Evolutionary conservation across 2,888 invertebrate genomes (phyloP), one percentile per base, ranked within the genome.

Genomic region (Ophion obscuratus): DNA sequence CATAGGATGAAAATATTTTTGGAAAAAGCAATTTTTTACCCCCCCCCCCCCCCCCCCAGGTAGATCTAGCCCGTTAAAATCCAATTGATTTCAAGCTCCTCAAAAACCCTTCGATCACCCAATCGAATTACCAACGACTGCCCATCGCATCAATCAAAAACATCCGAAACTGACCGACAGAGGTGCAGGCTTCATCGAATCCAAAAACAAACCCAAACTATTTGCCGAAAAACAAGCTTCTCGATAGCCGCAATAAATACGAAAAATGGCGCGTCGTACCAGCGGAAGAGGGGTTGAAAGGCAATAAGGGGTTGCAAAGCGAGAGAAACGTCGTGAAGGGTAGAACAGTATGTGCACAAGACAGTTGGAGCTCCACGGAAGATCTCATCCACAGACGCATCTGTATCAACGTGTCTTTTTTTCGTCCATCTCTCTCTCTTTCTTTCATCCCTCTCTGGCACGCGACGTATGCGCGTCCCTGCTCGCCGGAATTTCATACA

Each of bases 401-500:
- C 81, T 73, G 66, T 79, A 70, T 79, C 76, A 62, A 73, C 73
- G 27, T 80, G 53, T 40, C 7, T 66, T 73, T 73, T 78, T 57
- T 71, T 64, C 53, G 4, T 75, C 53, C 70, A 36, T 79, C 24
- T n/a, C 47, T 53, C 17, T 47, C 71, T 77, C 79, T 27, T 67
- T 57, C 31, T 59, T 47, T 20, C 44, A 31, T 81, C 73, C 31
- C 61, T 73, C 70, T 71, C 31, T 24, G 14, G 64, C 44, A n/a
- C 59, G 53, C 62, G 24, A 36, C 40, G 67, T 68, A 61, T 61
- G 11, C n/a, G 59, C 68, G 57, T 73, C 53, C 76, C 67, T 57
- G 79, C 82, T 53, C 57, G 66, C 71, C 71, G 80, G 71, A 66
- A 44, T 88, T 89, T 87, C 91, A 88, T 88, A 90, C 89, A 90